Base-by-base conservation (phyloP, 2,888 invertebrate genomes). In the Tachina grossa region DNA sequence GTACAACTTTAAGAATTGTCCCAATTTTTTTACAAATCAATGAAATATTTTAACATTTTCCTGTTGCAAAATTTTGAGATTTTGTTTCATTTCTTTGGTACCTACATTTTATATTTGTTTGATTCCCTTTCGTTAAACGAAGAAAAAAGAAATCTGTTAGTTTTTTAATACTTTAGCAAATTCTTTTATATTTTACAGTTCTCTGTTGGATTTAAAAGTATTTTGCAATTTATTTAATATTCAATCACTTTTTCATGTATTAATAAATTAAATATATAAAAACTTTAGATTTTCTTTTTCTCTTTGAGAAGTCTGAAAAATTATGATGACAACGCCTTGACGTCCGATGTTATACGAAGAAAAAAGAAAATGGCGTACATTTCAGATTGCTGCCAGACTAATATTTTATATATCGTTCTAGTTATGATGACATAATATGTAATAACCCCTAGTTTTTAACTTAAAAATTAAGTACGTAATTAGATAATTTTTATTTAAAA, bases 251-350 rank as follows among this genome's bases (percentile, higher is more conserved):
- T 66, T 59, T 51, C 14, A 51, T 47, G 5, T 61, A 14, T 16
- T 65, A 83, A 53, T 69, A 55, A 78, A 75, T 71, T 51, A 76
- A 80, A 82, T 49, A 31, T 31, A 31, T 1, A 68, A 45, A 55
- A 72, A 59, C 31, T 68, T 51, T 10, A 39, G 59, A 80, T 79
- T 83, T 79, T 88, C 90, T 89, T 90, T 89, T 90, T 89, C 88
- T 89, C 89, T 89, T 89, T 88, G 88, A 87, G 68, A 69, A 81
- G 83, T 84, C 85, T 77, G 76, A 83, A 89, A 91, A 91, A 91
- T 89, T 90, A 90, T 89, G 90, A 90, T 90, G 91, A 91, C 90
- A 88, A 89, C 88, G 88, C 89, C 87, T 88, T 89, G 87, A 84
- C 84, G 72, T 83, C 82, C 85, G 82, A 85, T 80, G 79, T 80